Evolutionary conservation across 2,888 invertebrate species (phyloP).

Genomic region (Parnassius orleans): DNA sequence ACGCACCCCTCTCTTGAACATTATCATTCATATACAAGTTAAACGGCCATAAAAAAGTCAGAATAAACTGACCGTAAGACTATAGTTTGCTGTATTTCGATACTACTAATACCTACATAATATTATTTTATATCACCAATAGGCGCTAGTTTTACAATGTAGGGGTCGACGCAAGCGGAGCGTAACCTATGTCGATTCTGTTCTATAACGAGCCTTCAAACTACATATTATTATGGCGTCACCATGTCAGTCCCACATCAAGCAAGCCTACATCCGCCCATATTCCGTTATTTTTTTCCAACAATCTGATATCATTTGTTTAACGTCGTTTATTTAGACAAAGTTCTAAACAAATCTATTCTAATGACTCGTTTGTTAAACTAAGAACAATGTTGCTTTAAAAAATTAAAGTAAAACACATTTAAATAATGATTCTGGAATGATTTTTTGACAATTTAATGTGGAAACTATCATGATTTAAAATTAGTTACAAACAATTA

Average conservation of each 20-base stretch:
- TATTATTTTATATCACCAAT: conserved; percentile 38
- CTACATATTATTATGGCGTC: conserved; percentile 73
- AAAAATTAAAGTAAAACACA: conserved; percentile 40
- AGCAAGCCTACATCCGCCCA: conserved; percentile 71
- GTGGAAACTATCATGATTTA: conserved; percentile 53
- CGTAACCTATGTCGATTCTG: conserved; percentile 72
- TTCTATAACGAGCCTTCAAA: conserved; percentile 70
- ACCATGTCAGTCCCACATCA: conserved; percentile 75
- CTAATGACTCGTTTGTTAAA: conserved; percentile 26
- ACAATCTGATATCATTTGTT: conserved; percentile 66
- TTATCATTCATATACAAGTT: too few species aligned
- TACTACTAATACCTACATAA: conserved; percentile 12
- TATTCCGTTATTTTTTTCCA: conserved; percentile 51
- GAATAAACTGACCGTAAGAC: conserved; percentile 3
- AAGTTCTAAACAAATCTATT: conserved; percentile 44
- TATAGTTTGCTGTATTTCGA: neutral
- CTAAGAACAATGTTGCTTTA: conserved; percentile 43
- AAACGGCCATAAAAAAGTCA: neutral
- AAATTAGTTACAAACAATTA: conserved; percentile 67
- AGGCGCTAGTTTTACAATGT: conserved; percentile 56
- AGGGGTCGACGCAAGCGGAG: conserved; percentile 62
- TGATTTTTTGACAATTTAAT: conserved; percentile 76
- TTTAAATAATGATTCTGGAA: conserved; percentile 66
- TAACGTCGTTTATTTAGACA: conserved; percentile 39
- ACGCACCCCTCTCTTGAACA: too few species aligned